Evolutionary conservation across 2,113 vertebrate genomes (phyloP).

Genomic region (Atherinomorus stipes): DNA sequence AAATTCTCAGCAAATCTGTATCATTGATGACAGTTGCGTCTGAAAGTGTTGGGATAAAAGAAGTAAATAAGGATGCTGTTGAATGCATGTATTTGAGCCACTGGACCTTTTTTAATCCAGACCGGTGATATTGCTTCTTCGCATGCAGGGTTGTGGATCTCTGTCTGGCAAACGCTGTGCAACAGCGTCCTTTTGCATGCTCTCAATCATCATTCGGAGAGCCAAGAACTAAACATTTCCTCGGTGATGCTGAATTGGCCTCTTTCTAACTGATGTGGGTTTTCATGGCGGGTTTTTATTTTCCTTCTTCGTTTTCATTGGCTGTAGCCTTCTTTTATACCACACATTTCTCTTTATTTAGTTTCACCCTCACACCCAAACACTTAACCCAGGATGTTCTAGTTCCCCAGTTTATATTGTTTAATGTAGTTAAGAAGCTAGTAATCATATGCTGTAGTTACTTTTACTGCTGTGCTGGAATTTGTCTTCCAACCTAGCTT

Average conservation of each 20-base stretch:
- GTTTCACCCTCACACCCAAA: slow-evolving; percentile 52
- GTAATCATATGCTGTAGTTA: slow-evolving; percentile 31
- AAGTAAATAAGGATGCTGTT: not conserved
- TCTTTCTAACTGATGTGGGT: slow-evolving; percentile 62
- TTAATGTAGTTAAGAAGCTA: slow-evolving; percentile 24
- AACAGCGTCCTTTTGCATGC: slow-evolving; percentile 19
- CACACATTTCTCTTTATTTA: slow-evolving; percentile 59
- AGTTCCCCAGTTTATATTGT: slow-evolving; percentile 44
- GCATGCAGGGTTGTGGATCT: not conserved
- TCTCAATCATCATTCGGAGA: slow-evolving; percentile 17
- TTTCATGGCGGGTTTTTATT: not conserved
- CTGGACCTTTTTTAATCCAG: not conserved
- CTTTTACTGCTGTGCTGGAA: slow-evolving; percentile 3
- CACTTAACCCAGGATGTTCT: slow-evolving; percentile 23
- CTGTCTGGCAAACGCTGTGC: slow-evolving; percentile 5
- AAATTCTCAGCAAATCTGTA: not conserved
- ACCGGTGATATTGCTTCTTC: not conserved
- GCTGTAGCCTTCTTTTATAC: slow-evolving; percentile 38
- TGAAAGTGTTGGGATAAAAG: too few relatives aligned
- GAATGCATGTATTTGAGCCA: not conserved
- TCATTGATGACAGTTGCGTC: too few relatives aligned
- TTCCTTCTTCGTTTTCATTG: slow-evolving; percentile 7
- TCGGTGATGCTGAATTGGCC: slow-evolving; percentile 52
- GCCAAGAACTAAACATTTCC: slow-evolving; percentile 40
- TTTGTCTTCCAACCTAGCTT: not conserved